A percentile compares a stretch with the other conserved stretches of the same genome.
Conservation (phyloP, 2,113 vertebrate species). For the Cavia porcellus region DNA sequence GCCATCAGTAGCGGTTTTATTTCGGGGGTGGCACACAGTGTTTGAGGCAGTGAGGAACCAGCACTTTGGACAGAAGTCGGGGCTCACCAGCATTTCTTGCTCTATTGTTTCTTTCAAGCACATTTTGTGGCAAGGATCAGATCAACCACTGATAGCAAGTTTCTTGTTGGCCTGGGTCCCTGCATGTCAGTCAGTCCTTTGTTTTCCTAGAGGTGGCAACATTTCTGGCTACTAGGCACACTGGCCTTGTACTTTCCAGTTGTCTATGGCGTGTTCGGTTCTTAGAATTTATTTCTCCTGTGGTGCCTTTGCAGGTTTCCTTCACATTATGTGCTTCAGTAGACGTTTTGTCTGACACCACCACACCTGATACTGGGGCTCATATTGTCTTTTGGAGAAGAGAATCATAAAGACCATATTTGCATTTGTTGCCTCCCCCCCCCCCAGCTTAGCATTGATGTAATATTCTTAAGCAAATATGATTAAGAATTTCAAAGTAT, state of each 20-base stretch:
- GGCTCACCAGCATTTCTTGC: background rate
- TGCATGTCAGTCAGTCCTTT: slow-evolving; percentile 28
- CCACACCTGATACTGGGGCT: background rate
- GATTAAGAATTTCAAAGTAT: background rate
- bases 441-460: background rate
- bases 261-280: slow-evolving; percentile 28
- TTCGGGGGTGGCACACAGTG: background rate
- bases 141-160: slow-evolving; percentile 31
- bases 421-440: background rate
- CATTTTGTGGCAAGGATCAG: background rate
- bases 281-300: slow-evolving; percentile 32
- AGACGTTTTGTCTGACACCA: background rate
- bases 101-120: background rate
- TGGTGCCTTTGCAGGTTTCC: slow-evolving; percentile 32
- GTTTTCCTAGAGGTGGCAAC: slow-evolving; percentile 73
- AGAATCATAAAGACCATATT: background rate
- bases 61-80: slow-evolving; percentile 41
- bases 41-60: background rate
- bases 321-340: background rate
- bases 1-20: background rate
- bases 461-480: background rate
- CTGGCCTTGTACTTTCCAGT: slow-evolving; percentile 17
- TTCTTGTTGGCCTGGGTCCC: slow-evolving; percentile 41
- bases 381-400: slow-evolving; percentile 8
- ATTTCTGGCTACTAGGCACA: slow-evolving; percentile 51